Percentiles rank a stretch among this genome's conserved stretches.
Conservation (phyloP, 2,888 invertebrate species). For the Dolomedes plantarius region DNA sequence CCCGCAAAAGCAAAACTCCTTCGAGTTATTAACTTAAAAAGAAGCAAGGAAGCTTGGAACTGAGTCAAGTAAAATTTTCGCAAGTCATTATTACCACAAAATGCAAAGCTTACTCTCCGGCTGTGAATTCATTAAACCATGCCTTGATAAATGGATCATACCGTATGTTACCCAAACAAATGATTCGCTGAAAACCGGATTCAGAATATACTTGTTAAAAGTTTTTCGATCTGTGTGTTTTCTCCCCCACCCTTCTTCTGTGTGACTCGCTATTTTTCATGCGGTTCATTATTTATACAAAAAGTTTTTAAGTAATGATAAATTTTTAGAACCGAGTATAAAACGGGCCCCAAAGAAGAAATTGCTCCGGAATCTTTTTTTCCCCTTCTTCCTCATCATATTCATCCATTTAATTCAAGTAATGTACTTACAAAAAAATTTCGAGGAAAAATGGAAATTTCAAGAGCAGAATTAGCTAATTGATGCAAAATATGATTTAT, state of each 20-base stretch:
- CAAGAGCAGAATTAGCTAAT: background rate
- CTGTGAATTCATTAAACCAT: background rate
- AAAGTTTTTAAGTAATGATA: background rate
- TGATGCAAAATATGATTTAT: no score
- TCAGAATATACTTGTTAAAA: no score
- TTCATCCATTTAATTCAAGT: background rate
- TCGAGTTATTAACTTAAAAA: background rate
- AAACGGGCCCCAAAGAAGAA: background rate
- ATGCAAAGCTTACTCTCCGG: background rate
- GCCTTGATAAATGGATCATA: background rate
- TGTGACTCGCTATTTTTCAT: background rate
- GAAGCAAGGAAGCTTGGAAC: background rate
- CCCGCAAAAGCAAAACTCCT: background rate
- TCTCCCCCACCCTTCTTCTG: background rate
- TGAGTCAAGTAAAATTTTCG: background rate
- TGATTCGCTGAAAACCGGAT: background rate
- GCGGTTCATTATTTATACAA: background rate
- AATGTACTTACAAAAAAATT: background rate
- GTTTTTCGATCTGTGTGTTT: background rate
- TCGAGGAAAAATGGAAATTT: background rate
- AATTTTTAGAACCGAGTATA: background rate
- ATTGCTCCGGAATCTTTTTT: background rate
- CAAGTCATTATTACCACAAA: background rate
- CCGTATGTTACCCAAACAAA: background rate
- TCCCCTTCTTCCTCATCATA: no score